These are phyloP conservation scores for Heliconius himera DNA, from an alignment of 1,140 invertebrate genomes.

Conservation along the genomic window DNA sequence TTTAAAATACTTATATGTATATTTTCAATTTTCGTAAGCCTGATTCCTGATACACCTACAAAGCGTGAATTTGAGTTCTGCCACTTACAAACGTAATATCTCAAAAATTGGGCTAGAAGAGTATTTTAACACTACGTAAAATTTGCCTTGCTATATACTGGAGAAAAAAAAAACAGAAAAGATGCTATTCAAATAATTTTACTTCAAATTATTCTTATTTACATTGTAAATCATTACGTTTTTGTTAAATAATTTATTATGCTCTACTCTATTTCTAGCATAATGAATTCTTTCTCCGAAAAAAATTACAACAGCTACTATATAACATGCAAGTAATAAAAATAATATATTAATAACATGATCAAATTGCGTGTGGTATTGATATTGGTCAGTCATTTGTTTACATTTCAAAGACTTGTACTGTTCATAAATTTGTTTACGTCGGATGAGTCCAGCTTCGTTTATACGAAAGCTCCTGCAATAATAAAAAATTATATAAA, in stretches of 20 bases:
- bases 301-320: background rate
- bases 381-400: background rate
- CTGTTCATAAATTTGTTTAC: background rate
- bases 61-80: too few relatives aligned
- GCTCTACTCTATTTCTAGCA: background rate
- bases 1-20: too few relatives aligned
- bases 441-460: background rate
- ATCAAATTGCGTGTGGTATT: slow-evolving; percentile 2
- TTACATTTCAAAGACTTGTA: background rate
- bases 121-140: too few relatives aligned
- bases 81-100: too few relatives aligned
- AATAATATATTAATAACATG: background rate
- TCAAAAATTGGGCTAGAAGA: too few relatives aligned
- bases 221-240: background rate
- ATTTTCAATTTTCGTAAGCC: too few relatives aligned
- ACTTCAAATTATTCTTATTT: background rate
- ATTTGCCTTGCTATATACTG: too few relatives aligned
- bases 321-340: background rate
- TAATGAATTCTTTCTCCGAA: background rate
- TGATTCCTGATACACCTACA: too few relatives aligned
- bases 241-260: background rate
- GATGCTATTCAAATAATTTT: too few relatives aligned
- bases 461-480: background rate
- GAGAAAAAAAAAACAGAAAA: too few relatives aligned
- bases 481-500: too few relatives aligned